These are phyloP conservation scores for Trachelus tabidus DNA, from an alignment of 2,888 invertebrate genomes.

Conservation along the genomic window DNA sequence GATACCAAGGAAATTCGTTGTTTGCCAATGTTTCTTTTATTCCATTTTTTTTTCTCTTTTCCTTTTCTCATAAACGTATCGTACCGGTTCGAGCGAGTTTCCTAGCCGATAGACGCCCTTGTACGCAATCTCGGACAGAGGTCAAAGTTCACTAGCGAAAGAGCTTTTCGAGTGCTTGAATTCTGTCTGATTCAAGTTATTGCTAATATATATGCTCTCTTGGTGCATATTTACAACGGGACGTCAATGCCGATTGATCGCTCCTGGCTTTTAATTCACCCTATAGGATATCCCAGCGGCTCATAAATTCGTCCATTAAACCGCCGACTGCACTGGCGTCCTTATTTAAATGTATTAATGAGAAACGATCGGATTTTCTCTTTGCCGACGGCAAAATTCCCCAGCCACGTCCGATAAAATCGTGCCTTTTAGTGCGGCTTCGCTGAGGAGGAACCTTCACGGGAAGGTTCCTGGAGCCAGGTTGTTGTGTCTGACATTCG, in stretches of 20 bases:
- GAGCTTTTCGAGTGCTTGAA: background rate
- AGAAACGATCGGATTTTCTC: background rate
- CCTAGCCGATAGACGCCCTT: background rate
- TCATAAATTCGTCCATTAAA: background rate
- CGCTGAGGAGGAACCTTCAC: background rate
- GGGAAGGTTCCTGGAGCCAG: background rate
- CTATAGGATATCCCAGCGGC: background rate
- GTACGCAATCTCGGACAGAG: background rate
- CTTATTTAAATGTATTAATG: background rate
- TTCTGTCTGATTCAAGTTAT: background rate
- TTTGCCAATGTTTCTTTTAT: background rate
- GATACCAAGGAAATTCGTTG: background rate
- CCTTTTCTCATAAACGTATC: background rate
- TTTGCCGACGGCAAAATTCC: background rate
- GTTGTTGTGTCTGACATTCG: background rate
- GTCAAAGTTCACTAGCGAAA: background rate
- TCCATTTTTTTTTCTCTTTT: background rate
- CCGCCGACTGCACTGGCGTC: background rate
- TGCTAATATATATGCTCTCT: background rate
- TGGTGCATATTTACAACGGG: background rate
- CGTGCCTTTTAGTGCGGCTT: background rate
- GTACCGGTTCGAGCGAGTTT: background rate
- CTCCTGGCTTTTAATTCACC: background rate
- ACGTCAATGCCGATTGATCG: background rate
- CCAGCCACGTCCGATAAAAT: background rate